A percentile compares a stretch with the other conserved stretches of the same genome.
Evolutionary conservation across 2,888 invertebrate genomes (phyloP).

Genomic region (Netelia fuscicornis): DNA sequence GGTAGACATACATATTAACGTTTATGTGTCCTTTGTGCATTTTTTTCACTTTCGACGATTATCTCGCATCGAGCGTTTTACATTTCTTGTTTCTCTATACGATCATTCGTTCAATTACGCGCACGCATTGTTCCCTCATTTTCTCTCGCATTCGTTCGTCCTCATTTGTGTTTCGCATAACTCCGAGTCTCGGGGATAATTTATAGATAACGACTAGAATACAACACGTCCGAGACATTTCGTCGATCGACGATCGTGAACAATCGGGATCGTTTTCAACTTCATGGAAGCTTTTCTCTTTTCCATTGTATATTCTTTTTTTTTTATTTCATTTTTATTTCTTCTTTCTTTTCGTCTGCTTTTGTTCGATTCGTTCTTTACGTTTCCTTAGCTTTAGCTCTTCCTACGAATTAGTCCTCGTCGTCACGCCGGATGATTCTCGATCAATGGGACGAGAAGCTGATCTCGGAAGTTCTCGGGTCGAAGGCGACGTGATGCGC

Average conservation of each 20-base stretch:
- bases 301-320: conserved; percentile 3
- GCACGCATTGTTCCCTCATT: not conserved
- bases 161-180: conserved; percentile 4
- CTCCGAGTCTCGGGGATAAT: conserved; percentile 49
- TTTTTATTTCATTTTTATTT: conserved; percentile 34
- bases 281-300: conserved; percentile 19
- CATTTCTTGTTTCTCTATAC: not conserved
- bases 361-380: conserved; percentile 4
- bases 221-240: conserved; percentile 52
- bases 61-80: conserved; percentile 3
- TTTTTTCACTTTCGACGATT: conserved; percentile 26
- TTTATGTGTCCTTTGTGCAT: conserved; percentile 48
- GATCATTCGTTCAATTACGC: not conserved
- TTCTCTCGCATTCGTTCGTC: conserved; percentile 12
- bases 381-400: conserved; percentile 8
- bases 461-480: conserved; percentile 71
- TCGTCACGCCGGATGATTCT: conserved; percentile 18
- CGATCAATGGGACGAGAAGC: conserved; percentile 54
- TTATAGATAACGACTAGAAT: conserved; percentile 66
- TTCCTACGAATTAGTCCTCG: conserved; percentile 7
- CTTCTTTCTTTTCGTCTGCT: conserved; percentile 8
- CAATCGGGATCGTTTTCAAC: conserved; percentile 11
- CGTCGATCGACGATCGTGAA: conserved; percentile 16
- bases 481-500: conserved; percentile 78
- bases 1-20: conserved; percentile 51